A percentile compares a stretch with the other conserved stretches of the same genome.
Evolutionary conservation across 2,113 vertebrate genomes (phyloP).

Genomic region (Platysternon megacephalum): DNA sequence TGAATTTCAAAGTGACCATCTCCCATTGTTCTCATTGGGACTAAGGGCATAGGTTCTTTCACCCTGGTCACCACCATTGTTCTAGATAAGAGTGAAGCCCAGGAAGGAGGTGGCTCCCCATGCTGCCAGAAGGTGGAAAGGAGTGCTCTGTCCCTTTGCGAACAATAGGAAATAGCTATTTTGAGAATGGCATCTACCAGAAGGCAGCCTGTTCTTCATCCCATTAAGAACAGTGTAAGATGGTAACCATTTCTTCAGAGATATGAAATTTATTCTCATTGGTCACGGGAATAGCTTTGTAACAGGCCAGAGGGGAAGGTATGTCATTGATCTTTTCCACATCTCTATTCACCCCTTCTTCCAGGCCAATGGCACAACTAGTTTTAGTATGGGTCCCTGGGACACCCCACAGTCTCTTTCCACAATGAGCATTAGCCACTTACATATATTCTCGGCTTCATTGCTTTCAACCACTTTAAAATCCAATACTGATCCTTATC

Average conservation of each 20-base stretch:
- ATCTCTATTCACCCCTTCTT: background rate
- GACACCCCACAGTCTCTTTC: background rate
- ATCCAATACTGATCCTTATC: background rate
- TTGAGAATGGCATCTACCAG: background rate
- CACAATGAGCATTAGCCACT: background rate
- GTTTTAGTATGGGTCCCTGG: background rate
- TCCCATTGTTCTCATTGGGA: background rate
- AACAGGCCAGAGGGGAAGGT: background rate
- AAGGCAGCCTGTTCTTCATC: background rate
- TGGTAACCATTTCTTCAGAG: background rate
- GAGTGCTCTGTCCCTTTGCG: background rate
- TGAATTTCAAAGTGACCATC: background rate
- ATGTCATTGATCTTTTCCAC: background rate
- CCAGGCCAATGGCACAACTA: background rate
- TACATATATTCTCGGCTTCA: background rate
- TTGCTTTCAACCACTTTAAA: background rate
- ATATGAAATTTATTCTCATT: fast-evolving
- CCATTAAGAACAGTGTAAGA: background rate
- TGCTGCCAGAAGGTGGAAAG: background rate
- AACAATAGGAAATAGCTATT: background rate
- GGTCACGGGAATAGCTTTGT: background rate
- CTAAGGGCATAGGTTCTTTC: background rate
- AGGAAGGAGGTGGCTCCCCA: background rate
- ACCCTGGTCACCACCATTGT: fast-evolving
- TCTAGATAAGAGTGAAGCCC: background rate